Base-by-base conservation (phyloP, 2,888 invertebrate genomes). In the Nezara viridula region DNA sequence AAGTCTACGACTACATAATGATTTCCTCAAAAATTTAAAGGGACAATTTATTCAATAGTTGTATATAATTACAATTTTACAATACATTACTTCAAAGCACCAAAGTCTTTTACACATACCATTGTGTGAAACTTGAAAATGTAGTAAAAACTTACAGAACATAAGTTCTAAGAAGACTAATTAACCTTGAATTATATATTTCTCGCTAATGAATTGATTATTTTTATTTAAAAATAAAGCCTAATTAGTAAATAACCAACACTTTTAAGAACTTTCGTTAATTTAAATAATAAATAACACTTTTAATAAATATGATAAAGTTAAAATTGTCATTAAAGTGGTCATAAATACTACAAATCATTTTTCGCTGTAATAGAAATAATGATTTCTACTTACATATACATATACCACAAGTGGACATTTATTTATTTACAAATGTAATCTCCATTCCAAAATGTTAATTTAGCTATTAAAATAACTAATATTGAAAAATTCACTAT, bases 341-440 rank as follows among this genome's bases (percentile, higher is more conserved):
- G 7, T n/a, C n/a, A 21, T 50, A 55, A 27, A 27, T 60, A 60
- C 27, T 60, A 60, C 60, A 14, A 60, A 60, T 60, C 14, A 60
- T 60, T 12, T 60, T 60, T 60, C 27, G 14, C 60, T 60, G 60
- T 27, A 60, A 60, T 60, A 60, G 60, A 27, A 60, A 60, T 60
- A n/a, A n/a, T n/a, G n/a, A n/a, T n/a, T 12, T 60, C 60, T 60
- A 60, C n/a, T 60, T 60, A 60, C 27, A 60, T 27, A 27, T 60
- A 27, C 60, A 27, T 60, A 27, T 60, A 60, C 60, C 60, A 60
- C 3, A 60, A 27, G 60, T 60, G n/a, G 16, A 32, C 16, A 32
- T 66, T 66, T 66, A 66, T 66, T 32, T 66, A 66, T 66, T 66
- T 66, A 66, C 66, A 66, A 66, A 66, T 6, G 32, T 66, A 66